Evolutionary conservation across 2,113 vertebrate genomes (phyloP).

Genomic region (Poicephalus meyeri): DNA sequence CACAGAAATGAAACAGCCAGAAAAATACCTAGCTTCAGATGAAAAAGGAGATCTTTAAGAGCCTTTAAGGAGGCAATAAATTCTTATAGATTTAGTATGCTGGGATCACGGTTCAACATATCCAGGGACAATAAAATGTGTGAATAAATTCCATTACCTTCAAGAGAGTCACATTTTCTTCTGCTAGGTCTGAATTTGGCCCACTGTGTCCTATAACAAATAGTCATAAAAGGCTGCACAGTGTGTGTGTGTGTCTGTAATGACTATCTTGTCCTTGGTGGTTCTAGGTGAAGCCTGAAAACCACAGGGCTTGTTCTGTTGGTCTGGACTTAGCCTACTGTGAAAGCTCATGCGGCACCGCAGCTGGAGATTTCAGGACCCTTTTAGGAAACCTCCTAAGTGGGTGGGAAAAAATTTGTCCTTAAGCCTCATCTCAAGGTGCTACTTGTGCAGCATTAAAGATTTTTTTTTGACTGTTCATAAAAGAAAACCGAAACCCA

Average conservation of each 20-base stretch:
- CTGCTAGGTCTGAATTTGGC: not conserved
- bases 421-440: not conserved
- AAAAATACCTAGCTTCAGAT: not conserved
- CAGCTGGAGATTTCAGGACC: not conserved
- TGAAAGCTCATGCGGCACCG: not conserved
- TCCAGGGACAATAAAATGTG: not conserved
- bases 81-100: not conserved
- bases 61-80: not conserved
- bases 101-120: not conserved
- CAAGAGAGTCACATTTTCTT: not conserved
- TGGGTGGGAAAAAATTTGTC: not conserved
- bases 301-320: not conserved
- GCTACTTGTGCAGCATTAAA: not conserved
- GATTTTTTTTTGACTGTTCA: not conserved
- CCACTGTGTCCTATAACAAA: not conserved
- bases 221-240: not conserved
- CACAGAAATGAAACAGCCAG: not conserved
- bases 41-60: not conserved
- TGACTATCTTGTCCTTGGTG: not conserved
- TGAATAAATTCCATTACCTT: not conserved
- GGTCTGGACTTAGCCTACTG: not conserved
- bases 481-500: not conserved
- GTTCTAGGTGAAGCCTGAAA: not conserved
- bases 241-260: not conserved
- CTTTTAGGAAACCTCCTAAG: not conserved